phyloP scores from a whole-genome alignment of 1,140 invertebrate species.

The Drosophila rhopaloa region DNA sequence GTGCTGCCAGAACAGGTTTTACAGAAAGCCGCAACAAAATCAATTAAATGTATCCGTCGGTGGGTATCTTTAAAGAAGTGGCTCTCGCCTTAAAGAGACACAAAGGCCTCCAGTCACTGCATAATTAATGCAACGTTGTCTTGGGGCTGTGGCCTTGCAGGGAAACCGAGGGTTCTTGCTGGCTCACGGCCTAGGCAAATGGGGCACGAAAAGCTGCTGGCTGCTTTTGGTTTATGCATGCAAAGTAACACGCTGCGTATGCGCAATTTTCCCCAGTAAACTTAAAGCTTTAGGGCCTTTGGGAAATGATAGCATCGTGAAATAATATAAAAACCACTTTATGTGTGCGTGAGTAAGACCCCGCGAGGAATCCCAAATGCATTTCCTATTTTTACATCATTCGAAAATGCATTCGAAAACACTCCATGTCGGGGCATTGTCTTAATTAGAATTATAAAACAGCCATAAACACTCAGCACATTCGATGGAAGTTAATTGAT shows the following conservation, averaged over 20 bases:
- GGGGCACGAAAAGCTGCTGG: conserved; percentile 42
- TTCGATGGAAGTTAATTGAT: conserved; percentile 77
- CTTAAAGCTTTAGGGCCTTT: conserved; percentile 30
- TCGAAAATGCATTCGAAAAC: conserved; percentile 24
- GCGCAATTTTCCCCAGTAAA: conserved; percentile 47
- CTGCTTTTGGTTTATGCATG: conserved; percentile 67
- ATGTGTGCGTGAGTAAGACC: background rate
- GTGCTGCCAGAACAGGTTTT: conserved; percentile 9
- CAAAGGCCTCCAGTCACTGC: conserved; percentile 24
- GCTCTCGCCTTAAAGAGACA: conserved; percentile 7
- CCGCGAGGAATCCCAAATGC: conserved; percentile 1
- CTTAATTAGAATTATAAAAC: conserved; percentile 65
- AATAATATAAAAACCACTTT: conserved; percentile 7
- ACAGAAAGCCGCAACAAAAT: conserved; percentile 20
- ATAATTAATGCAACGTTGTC: conserved; percentile 69
- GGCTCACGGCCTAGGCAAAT: conserved; percentile 43
- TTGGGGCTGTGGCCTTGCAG: conserved; percentile 29
- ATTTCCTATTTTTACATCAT: conserved; percentile 24
- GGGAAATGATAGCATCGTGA: conserved; percentile 3
- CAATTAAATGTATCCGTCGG: conserved; percentile 33
- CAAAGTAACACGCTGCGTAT: conserved; percentile 73
- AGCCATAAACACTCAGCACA: conserved; percentile 69
- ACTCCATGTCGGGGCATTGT: conserved; percentile 26
- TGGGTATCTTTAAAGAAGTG: conserved; percentile 10
- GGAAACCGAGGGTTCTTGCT: background rate